Conservation (phyloP, 2,113 vertebrate genomes). For the Emydura subglobosa region DNA sequence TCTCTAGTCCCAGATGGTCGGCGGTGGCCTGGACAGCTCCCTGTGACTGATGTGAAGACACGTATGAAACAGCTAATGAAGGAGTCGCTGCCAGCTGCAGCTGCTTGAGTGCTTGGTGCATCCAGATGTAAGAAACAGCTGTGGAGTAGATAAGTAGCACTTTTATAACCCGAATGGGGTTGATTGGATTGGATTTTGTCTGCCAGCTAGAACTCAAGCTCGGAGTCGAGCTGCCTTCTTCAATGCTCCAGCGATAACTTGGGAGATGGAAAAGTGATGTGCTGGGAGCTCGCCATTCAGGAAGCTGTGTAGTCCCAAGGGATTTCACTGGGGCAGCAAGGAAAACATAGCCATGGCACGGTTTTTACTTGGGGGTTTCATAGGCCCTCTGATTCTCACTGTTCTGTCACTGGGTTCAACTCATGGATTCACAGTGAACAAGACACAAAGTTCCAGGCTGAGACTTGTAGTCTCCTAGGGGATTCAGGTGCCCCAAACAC, state of each 20-base stretch:
- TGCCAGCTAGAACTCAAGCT: fast-evolving
- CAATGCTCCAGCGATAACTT: fast-evolving
- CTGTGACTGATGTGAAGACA: constrained; percentile 6
- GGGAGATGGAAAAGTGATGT: not conserved
- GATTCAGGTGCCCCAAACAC: not conserved
- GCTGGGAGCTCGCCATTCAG: not conserved
- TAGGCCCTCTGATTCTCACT: not conserved
- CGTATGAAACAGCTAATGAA: fast-evolving
- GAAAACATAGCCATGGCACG: not conserved
- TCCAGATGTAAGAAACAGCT: constrained; percentile 63
- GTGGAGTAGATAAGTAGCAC: not conserved
- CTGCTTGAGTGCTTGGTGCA: not conserved
- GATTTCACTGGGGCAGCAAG: not conserved
- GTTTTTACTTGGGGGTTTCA: not conserved
- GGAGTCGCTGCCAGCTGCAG: constrained; percentile 33
- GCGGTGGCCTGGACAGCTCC: not conserved
- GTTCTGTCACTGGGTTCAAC: not conserved
- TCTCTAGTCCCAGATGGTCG: not conserved
- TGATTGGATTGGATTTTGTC: not conserved
- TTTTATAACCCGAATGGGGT: not conserved
- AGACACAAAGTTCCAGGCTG: not conserved
- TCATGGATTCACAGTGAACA: not conserved
- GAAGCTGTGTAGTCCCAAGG: not conserved
- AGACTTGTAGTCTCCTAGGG: not conserved
- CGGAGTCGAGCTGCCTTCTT: not conserved